phyloP scores from a whole-genome alignment of 2,888 invertebrate genomes.

The Idaea straminata region DNA sequence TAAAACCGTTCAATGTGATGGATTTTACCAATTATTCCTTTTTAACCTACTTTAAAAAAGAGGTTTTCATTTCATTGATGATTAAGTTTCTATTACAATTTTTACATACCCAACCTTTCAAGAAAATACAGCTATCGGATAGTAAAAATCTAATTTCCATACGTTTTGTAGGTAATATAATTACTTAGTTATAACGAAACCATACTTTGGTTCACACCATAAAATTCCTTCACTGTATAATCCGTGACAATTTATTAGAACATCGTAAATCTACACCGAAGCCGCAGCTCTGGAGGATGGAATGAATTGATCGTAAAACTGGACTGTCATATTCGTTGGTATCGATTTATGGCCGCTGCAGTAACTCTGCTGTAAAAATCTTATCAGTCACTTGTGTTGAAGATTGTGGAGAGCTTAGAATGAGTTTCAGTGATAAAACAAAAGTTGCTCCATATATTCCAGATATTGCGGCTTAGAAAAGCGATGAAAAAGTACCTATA shows the following conservation, averaged over 20 bases:
- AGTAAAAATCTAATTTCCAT: too few species aligned
- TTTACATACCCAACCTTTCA: too few species aligned
- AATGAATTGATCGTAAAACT: not conserved
- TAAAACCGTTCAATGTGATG: too few species aligned
- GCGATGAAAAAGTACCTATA: too few species aligned
- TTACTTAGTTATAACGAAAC: not conserved
- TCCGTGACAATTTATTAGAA: not conserved
- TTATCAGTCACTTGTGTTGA: not conserved
- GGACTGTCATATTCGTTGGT: conserved; percentile 1
- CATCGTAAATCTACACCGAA: not conserved
- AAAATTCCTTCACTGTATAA: not conserved
- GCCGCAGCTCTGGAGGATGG: not conserved
- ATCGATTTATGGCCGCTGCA: not conserved
- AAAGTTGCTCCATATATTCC: too few species aligned
- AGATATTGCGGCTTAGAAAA: too few species aligned
- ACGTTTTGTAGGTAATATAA: not conserved
- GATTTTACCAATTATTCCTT: too few species aligned
- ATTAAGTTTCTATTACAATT: too few species aligned
- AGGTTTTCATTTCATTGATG: too few species aligned
- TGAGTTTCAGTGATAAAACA: not conserved
- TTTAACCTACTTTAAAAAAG: too few species aligned
- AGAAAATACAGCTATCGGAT: too few species aligned
- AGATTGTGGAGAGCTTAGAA: not conserved
- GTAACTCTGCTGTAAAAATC: not conserved
- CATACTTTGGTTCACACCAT: not conserved